A percentile compares a stretch with the other conserved stretches of the same genome.
These are phyloP conservation scores for Enteromius thamalakanensis DNA, from an alignment of 2,797 vertebrate species.

Conservation along the genomic window DNA sequence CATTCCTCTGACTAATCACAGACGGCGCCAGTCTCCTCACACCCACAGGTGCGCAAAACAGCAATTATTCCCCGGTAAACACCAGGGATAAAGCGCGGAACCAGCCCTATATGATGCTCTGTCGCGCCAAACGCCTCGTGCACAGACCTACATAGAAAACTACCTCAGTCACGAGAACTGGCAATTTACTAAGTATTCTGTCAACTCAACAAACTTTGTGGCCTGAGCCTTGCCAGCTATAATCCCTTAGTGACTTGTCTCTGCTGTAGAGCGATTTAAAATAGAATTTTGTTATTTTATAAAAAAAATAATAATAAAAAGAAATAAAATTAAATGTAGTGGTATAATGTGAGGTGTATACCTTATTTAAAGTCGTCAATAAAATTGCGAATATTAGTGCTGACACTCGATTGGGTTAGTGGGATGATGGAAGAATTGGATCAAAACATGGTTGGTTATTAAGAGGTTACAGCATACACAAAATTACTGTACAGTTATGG, in stretches of 20 bases:
- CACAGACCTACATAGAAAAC: conserved; percentile 59
- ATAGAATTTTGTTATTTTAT: background rate
- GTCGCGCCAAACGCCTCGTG: conserved; percentile 71
- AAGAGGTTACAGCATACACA: background rate
- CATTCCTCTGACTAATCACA: conserved; percentile 49
- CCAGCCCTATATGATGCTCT: conserved; percentile 70
- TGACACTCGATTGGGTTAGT: background rate
- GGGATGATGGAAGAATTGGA: background rate
- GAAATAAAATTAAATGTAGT: background rate
- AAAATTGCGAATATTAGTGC: background rate
- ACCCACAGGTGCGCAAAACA: conserved; percentile 77
- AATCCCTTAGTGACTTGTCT: conserved; percentile 18
- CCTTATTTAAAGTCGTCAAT: background rate
- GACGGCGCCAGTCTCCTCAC: conserved; percentile 77
- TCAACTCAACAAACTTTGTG: conserved; percentile 51
- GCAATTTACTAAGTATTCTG: conserved; percentile 57
- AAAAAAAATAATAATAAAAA: too few species aligned
- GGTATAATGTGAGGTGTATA: background rate
- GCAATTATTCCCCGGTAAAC: conserved; percentile 79
- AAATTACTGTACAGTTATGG: background rate
- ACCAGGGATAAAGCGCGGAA: conserved; percentile 69
- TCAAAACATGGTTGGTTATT: background rate
- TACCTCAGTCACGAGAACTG: conserved; percentile 54
- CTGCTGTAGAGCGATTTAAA: background rate
- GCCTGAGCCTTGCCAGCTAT: conserved; percentile 24